Evolutionary conservation across 30 jellyfish, hydroid and myxozoan species (phyloP).

Genomic region (Hydractinia echinata): DNA sequence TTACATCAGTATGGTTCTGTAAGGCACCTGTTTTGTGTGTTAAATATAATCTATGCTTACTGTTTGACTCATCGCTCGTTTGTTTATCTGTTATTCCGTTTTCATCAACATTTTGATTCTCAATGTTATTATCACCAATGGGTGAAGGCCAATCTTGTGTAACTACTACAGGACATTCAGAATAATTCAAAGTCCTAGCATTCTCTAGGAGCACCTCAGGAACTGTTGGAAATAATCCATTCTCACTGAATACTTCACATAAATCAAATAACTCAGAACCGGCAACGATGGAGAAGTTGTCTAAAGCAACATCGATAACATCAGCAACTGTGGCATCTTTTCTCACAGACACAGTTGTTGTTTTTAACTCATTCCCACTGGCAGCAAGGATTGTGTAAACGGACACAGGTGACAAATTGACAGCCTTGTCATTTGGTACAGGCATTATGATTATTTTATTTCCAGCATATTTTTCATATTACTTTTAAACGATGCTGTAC

Average conservation of each 20-base stretch:
- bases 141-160: conserved; percentile 55
- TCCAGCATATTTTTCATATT: not conserved
- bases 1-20: conserved; percentile 41
- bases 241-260: conserved; percentile 64
- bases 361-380: not conserved
- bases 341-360: conserved; percentile 46
- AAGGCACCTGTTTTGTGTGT: conserved; percentile 52
- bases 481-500: too few species aligned
- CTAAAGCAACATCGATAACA: conserved; percentile 62
- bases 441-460: conserved; percentile 14
- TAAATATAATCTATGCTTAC: conserved; percentile 57
- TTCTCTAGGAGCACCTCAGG: conserved; percentile 50
- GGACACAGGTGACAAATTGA: not conserved
- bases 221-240: conserved; percentile 60
- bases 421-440: not conserved
- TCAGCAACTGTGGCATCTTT: conserved; percentile 70
- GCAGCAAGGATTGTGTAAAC: conserved; percentile 18
- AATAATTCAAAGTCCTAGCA: conserved; percentile 63
- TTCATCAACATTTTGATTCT: not conserved
- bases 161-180: conserved; percentile 71
- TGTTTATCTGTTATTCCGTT: not conserved
- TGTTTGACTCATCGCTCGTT: conserved; percentile 7
- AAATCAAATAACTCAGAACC: conserved; percentile 61
- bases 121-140: not conserved
- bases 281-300: conserved; percentile 48